A percentile compares a stretch with the other conserved stretches of the same genome.
phyloP scores from a whole-genome alignment of 2,113 vertebrate species.

The Cercopithecus mona region DNA sequence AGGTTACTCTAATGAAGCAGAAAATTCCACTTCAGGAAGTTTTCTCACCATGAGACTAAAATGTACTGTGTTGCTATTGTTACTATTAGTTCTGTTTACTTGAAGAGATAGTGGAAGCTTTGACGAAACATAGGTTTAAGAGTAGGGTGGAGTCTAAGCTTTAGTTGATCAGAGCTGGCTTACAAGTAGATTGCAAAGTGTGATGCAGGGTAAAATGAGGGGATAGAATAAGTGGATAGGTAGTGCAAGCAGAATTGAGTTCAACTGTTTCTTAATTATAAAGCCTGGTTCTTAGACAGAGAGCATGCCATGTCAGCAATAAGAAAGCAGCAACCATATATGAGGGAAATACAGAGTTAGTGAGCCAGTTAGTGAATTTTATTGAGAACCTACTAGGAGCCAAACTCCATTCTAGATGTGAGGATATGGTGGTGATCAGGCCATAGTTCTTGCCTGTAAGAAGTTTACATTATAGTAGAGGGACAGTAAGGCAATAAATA shows the following conservation, averaged over 20 bases:
- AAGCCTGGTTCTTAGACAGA: background rate
- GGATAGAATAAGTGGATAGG: background rate
- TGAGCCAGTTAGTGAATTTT: background rate
- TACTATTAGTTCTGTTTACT: slow-evolving; percentile 72
- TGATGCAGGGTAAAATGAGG: background rate
- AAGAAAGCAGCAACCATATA: background rate
- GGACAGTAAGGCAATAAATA: background rate
- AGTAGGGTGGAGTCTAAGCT: background rate
- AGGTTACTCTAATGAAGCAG: slow-evolving; percentile 77
- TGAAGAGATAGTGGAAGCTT: slow-evolving; percentile 45
- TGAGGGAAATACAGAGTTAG: background rate
- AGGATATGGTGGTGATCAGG: background rate
- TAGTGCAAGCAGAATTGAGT: background rate
- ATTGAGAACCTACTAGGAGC: background rate
- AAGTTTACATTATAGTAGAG: background rate
- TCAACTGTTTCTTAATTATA: background rate
- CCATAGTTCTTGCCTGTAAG: background rate
- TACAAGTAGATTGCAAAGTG: background rate
- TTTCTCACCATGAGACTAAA: slow-evolving; percentile 51
- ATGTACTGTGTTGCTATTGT: slow-evolving; percentile 28
- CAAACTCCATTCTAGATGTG: background rate
- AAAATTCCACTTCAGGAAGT: slow-evolving; percentile 71
- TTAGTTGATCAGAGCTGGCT: background rate
- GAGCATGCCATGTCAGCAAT: background rate
- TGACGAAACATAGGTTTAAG: slow-evolving; percentile 17